Evolutionary conservation across 1,140 invertebrate genomes (phyloP).

Genomic region (Himalopsyche phryganea): DNA sequence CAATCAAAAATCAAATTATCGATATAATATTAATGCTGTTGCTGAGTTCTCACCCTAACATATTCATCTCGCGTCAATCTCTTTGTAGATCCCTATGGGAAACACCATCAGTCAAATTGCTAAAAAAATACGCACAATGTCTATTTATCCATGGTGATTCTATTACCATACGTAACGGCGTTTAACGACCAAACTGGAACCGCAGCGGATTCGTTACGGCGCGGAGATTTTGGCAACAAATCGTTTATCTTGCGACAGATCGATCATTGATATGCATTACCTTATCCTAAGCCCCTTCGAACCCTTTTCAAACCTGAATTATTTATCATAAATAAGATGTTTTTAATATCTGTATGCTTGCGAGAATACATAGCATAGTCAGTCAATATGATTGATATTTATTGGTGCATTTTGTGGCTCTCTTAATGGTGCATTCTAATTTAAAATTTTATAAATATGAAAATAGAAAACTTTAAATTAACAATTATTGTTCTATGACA

Average conservation of each 20-base stretch:
- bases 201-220: slow-evolving; percentile 28
- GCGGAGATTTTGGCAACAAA: slow-evolving; percentile 22
- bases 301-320: slow-evolving; percentile 13
- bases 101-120: slow-evolving; percentile 15
- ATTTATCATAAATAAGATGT: slow-evolving; percentile 27
- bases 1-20: not conserved
- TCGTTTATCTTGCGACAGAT: slow-evolving; percentile 25
- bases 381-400: too few relatives aligned
- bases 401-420: too few relatives aligned
- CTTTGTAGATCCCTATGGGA: slow-evolving; percentile 14
- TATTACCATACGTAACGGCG: slow-evolving; percentile 27
- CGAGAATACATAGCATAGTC: too few relatives aligned
- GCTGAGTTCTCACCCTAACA: slow-evolving; percentile 13
- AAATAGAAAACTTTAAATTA: too few relatives aligned
- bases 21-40: not conserved
- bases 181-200: slow-evolving; percentile 24
- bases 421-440: too few relatives aligned
- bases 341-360: too few relatives aligned
- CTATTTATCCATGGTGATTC: slow-evolving; percentile 17
- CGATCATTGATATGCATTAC: slow-evolving; percentile 30
- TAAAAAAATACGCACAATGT: slow-evolving; percentile 8
- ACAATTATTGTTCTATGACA: too few relatives aligned
- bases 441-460: too few relatives aligned
- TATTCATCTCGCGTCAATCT: slow-evolving; percentile 8
- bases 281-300: slow-evolving; percentile 7